These are phyloP conservation scores for Stictocephala bisonia DNA, from an alignment of 2,888 invertebrate species.

Conservation along the genomic window DNA sequence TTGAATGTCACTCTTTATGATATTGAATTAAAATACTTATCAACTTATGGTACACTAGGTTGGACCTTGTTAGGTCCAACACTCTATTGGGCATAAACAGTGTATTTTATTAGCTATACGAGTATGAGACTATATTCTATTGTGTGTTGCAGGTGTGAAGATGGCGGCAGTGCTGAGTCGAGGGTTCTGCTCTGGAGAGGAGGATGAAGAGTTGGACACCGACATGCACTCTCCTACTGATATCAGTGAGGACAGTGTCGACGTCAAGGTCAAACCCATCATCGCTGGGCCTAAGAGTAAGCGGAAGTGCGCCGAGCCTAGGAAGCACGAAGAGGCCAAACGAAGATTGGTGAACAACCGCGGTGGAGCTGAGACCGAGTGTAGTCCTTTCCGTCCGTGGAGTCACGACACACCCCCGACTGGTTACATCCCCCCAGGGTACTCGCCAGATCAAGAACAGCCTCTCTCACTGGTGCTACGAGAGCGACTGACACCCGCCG, in stretches of 20 bases:
- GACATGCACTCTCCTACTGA: slow-evolving; percentile 72
- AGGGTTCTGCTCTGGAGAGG: slow-evolving; percentile 73
- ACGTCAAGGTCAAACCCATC: slow-evolving; percentile 73
- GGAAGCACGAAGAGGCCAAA: slow-evolving; percentile 66
- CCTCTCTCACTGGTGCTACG: slow-evolving; percentile 53
- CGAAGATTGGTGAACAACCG: slow-evolving; percentile 62
- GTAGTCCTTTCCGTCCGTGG: slow-evolving; percentile 75
- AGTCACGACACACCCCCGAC: slow-evolving; percentile 63
- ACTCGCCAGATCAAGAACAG: slow-evolving; percentile 59
- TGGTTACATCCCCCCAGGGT: slow-evolving; percentile 59
- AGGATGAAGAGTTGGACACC: slow-evolving; percentile 70
- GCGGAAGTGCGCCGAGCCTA: slow-evolving; percentile 75
- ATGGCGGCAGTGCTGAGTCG: slow-evolving; percentile 16
- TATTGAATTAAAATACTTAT: too few relatives aligned
- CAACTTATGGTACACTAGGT: too few relatives aligned
- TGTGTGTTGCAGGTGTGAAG: slow-evolving; percentile 33
- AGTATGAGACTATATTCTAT: too few relatives aligned
- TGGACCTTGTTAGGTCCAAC: too few relatives aligned
- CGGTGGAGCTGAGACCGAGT: slow-evolving; percentile 62
- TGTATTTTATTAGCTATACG: too few relatives aligned
- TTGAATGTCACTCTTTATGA: too few relatives aligned
- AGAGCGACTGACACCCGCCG: slow-evolving; percentile 49
- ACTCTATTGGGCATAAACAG: too few relatives aligned
- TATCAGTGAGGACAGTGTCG: slow-evolving; percentile 74
- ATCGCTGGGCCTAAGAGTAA: slow-evolving; percentile 69